A percentile compares a stretch with the other conserved stretches of the same genome.
phyloP scores from a whole-genome alignment of 2,888 invertebrate species.

The Epiblema foenella region DNA sequence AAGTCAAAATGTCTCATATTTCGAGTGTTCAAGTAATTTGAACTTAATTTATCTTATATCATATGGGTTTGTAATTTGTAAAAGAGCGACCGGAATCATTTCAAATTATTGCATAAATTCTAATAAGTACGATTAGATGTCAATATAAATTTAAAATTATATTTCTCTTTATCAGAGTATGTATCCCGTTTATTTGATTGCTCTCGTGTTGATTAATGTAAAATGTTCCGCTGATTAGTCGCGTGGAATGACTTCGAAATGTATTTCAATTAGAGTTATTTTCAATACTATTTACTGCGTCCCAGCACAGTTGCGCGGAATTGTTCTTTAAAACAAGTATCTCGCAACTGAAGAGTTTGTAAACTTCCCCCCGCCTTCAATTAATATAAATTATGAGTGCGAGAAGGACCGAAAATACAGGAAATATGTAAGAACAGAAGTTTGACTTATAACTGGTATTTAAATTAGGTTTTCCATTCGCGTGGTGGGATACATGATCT shows the following conservation, averaged over 20 bases:
- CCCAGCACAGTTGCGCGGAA: conserved; percentile 44
- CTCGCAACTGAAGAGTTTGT: conserved; percentile 42
- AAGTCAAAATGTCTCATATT: too few relatives aligned
- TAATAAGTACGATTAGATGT: background rate
- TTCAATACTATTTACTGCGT: conserved; percentile 44
- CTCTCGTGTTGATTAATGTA: background rate
- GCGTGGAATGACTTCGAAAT: conserved; percentile 14
- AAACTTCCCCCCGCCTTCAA: conserved; percentile 43
- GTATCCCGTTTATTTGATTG: conserved; percentile 4
- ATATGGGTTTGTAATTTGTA: background rate
- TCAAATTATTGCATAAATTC: background rate
- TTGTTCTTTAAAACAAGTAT: conserved; percentile 47
- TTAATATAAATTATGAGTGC: conserved; percentile 47
- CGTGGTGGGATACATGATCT: too few relatives aligned
- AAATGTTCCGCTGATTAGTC: conserved; percentile 4
- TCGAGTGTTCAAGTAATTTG: too few relatives aligned
- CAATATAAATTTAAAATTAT: background rate
- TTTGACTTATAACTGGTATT: background rate
- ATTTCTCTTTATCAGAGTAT: background rate
- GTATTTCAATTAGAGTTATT: conserved; percentile 19
- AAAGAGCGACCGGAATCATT: background rate
- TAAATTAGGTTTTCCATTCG: background rate
- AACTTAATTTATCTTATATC: background rate
- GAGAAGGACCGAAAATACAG: conserved; percentile 43
- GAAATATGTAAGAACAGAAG: conserved; percentile 16